Conservation (phyloP, 2,797 vertebrate genomes). For the Crenuchus spilurus region DNA sequence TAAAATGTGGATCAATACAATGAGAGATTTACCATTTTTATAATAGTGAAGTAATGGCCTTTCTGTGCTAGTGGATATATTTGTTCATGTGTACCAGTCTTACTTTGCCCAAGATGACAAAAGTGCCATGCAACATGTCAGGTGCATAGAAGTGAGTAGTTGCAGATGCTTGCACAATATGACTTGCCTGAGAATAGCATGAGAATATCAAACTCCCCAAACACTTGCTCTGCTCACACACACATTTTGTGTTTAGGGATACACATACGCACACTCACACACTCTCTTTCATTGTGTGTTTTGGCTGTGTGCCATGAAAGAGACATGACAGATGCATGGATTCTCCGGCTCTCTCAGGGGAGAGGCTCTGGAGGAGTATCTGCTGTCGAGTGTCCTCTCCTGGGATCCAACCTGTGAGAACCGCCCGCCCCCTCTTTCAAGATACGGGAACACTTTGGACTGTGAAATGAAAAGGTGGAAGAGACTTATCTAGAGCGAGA, state of each 20-base stretch:
- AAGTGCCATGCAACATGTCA: background rate
- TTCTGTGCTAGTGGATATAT: too few relatives aligned
- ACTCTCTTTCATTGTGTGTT: constrained; percentile 12
- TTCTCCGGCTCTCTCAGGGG: constrained; percentile 7
- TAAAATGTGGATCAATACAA: too few relatives aligned
- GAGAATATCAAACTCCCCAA: background rate
- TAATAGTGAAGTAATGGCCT: too few relatives aligned
- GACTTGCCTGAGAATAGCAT: background rate
- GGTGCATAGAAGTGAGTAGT: background rate
- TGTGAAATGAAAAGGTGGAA: constrained; percentile 62
- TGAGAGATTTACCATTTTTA: too few relatives aligned
- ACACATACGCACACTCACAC: background rate
- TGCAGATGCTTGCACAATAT: background rate
- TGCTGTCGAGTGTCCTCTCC: constrained; percentile 44
- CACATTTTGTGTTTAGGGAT: background rate
- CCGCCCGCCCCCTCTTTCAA: constrained; percentile 58
- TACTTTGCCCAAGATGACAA: background rate
- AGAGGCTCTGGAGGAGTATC: constrained; percentile 13
- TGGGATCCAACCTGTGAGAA: constrained; percentile 34
- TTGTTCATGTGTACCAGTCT: background rate
- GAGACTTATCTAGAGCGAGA: constrained; percentile 47
- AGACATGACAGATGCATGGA: constrained; percentile 14
- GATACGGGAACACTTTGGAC: constrained; percentile 63
- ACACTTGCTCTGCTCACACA: background rate
- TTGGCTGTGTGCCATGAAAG: constrained; percentile 30